These are phyloP conservation scores for Tapirus indicus DNA, from an alignment of 2,797 vertebrate genomes.

Conservation along the genomic window DNA sequence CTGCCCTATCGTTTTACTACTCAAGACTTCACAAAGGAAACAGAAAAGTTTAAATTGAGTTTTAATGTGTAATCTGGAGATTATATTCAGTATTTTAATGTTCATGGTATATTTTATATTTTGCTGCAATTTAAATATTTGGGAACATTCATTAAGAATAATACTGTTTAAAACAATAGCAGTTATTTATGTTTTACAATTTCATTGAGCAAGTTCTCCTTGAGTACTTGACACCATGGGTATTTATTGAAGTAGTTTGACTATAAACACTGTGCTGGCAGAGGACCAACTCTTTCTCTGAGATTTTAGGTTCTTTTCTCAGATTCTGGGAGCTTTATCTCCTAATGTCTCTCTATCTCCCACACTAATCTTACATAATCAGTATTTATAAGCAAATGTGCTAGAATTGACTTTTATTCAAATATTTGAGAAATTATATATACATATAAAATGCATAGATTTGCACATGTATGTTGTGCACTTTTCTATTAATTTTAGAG, in stretches of 20 bases:
- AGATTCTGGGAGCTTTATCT: neutral
- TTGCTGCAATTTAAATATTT: neutral
- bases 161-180: neutral
- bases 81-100: neutral
- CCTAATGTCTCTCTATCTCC: neutral
- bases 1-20: neutral
- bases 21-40: neutral
- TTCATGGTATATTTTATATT: neutral
- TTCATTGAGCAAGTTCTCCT: neutral
- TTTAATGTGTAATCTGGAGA: neutral
- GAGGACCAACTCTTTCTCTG: neutral
- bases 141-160: neutral
- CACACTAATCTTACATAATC: neutral
- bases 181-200: neutral
- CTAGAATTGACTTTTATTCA: neutral
- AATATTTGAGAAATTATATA: neutral
- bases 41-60: neutral
- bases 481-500: neutral
- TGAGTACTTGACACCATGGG: neutral
- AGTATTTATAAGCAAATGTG: neutral
- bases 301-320: neutral
- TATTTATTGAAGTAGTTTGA: neutral
- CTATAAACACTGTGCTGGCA: neutral
- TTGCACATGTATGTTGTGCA: neutral
- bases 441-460: neutral